Percentiles rank a stretch among this genome's conserved stretches.
These are phyloP conservation scores for Drosophila kanekoi DNA, from an alignment of 2,888 invertebrate genomes.

Conservation along the genomic window DNA sequence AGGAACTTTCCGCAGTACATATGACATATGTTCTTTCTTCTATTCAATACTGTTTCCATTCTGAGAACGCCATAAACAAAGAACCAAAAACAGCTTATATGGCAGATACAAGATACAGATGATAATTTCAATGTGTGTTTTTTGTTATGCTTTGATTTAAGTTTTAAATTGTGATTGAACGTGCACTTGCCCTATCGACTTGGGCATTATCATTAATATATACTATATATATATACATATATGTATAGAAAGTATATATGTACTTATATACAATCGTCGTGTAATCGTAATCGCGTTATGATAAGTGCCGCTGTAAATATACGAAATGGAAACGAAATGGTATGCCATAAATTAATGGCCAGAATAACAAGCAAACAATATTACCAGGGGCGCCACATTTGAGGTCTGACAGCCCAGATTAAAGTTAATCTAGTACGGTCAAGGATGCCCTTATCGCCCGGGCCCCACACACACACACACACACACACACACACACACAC, in stretches of 20 bases:
- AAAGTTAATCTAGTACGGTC: slow-evolving; percentile 27
- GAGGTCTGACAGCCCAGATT: slow-evolving; percentile 15
- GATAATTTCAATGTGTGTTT: slow-evolving; percentile 21
- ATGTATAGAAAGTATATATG: background rate
- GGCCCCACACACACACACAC: background rate
- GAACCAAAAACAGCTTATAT: slow-evolving; percentile 10
- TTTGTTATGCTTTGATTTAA: slow-evolving; percentile 30
- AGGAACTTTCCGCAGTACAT: background rate
- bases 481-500: too few species aligned
- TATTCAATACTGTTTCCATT: slow-evolving; percentile 3
- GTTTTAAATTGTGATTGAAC: slow-evolving; percentile 31
- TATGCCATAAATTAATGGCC: slow-evolving; percentile 40
- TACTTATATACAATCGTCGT: slow-evolving; percentile 6
- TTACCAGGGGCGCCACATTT: slow-evolving; percentile 9
- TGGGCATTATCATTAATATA: background rate
- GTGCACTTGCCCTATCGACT: background rate
- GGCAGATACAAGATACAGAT: slow-evolving; percentile 10
- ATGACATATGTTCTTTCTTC: background rate
- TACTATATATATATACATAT: background rate
- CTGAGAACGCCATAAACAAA: slow-evolving; percentile 13
- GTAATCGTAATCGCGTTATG: slow-evolving; percentile 34
- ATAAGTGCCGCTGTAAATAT: slow-evolving; percentile 45
- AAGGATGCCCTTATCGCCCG: slow-evolving; percentile 35
- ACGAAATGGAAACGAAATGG: slow-evolving; percentile 31
- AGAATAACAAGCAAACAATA: slow-evolving; percentile 11